These are phyloP conservation scores for Limnephilus lunatus DNA, from an alignment of 2,888 invertebrate genomes.

Conservation along the genomic window DNA sequence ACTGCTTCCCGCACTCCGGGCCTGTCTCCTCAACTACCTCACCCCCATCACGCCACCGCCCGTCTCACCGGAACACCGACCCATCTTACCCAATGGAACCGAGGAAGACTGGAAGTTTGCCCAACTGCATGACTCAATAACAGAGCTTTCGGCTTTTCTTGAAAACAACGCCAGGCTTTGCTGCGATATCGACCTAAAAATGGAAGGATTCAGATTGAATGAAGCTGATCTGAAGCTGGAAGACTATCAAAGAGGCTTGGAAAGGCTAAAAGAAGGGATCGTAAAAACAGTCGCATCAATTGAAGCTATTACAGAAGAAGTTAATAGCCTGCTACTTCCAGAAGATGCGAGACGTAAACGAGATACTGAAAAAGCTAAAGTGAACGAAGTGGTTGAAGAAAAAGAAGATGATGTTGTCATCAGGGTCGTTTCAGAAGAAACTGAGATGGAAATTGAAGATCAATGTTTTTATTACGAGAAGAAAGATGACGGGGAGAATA, in stretches of 20 bases:
- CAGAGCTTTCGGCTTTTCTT: background rate
- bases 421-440: conserved; percentile 70
- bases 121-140: background rate
- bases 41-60: background rate
- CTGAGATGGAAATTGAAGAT: conserved; percentile 72
- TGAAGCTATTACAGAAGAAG: conserved; percentile 71
- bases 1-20: conserved; percentile 69
- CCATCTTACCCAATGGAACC: background rate
- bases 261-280: conserved; percentile 72
- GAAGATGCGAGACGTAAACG: background rate
- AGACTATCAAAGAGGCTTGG: conserved; percentile 67
- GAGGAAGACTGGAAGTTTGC: background rate
- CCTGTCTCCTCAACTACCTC: conserved; percentile 68
- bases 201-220: conserved; percentile 71
- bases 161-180: conserved; percentile 67
- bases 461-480: conserved; percentile 75
- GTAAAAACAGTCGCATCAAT: conserved; percentile 71
- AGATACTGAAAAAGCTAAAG: background rate
- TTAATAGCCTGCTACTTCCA: background rate
- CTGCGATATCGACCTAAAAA: conserved; percentile 71
- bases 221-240: conserved; percentile 68
- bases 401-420: conserved; percentile 67
- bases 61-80: background rate
- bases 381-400: conserved; percentile 72
- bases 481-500: conserved; percentile 71